Base-by-base conservation (phyloP, 2,113 vertebrate species). In the Redunca redunca region DNA sequence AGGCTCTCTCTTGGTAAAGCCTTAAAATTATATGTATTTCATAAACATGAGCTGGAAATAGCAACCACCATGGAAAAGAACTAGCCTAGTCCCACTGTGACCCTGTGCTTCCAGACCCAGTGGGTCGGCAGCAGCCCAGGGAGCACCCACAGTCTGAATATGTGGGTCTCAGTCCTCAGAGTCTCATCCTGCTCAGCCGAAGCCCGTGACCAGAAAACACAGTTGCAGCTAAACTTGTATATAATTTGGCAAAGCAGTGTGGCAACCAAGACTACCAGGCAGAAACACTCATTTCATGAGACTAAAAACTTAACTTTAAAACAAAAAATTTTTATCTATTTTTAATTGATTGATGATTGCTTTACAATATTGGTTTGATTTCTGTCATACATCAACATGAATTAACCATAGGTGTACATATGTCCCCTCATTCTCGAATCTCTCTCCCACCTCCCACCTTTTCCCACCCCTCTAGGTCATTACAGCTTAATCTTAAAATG, bases 1-100 rank as follows among this genome's bases (percentile, higher is more conserved):
- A 95, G 48, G 62, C 90, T 86, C 5, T 92, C 28, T 57, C 85
- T 62, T 64, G 46, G 92, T 87, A 93, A 95, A 95, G 74, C 58
- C 93, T 95, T 80, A 88, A 94, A 97, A 97, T 96, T 95, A 97
- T 64, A 85, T 77, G 46, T 87, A 91, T 93, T 87, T 93, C 84
- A 90, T 95, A 97, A 97, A 95, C 93, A 93, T 82, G 74, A 95
- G 60, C 97, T 97, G 58, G 52, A 95, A 97, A 96, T 97, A 98
- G 95, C 92, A 95, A 85, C 62, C 86, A 30, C 94, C 0, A 2
- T 60, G 93, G 84, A 93, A 60, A 87, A 93, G 91, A 91, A 84
- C 36, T 50, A 46, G 23, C 58, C 58, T 26, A 4, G 13, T 40
- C 40, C 87, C n/a, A 64, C 43, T 71, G 67, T 97, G 91, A 97